A percentile compares a stretch with the other conserved stretches of the same genome.
phyloP scores from a whole-genome alignment of 1,140 invertebrate genomes.

The Zaprionus tsacasi region DNA sequence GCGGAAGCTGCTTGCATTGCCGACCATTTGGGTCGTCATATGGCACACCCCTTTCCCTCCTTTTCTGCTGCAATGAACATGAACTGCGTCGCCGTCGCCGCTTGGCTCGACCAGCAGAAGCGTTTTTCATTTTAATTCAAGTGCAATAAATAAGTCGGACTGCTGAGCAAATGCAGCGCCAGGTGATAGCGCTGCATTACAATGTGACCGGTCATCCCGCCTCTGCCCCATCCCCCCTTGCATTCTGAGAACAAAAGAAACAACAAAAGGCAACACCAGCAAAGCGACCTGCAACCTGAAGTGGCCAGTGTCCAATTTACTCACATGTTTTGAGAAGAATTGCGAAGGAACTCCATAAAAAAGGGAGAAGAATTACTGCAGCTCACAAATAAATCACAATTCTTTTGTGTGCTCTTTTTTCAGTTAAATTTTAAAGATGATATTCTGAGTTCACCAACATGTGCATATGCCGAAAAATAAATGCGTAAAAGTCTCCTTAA shows the following conservation, averaged over 20 bases:
- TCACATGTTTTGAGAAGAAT: background rate
- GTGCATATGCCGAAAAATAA: no score
- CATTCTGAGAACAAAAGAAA: conserved; percentile 10
- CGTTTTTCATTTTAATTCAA: conserved; percentile 67
- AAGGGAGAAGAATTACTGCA: background rate
- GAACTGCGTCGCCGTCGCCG: conserved; percentile 26
- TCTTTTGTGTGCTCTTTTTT: no score
- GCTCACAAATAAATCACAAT: background rate
- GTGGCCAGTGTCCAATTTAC: conserved; percentile 13
- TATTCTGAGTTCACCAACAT: no score
- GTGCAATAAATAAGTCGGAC: conserved; percentile 62
- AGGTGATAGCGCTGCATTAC: conserved; percentile 53
- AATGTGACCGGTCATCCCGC: conserved; percentile 15
- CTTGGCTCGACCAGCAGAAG: conserved; percentile 32
- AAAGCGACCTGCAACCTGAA: background rate
- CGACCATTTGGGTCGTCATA: conserved; percentile 26
- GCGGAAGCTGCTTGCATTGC: conserved; percentile 55
- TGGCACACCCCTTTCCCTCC: background rate
- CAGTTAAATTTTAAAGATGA: no score
- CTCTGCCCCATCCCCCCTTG: background rate
- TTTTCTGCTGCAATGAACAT: conserved; percentile 28
- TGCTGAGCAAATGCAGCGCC: conserved; percentile 44
- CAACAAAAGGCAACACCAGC: conserved; percentile 21
- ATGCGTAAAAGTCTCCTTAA: no score
- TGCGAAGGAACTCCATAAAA: background rate